Evolutionary conservation across 2,797 vertebrate genomes (phyloP).

Genomic region (Semotilus atromaculatus): DNA sequence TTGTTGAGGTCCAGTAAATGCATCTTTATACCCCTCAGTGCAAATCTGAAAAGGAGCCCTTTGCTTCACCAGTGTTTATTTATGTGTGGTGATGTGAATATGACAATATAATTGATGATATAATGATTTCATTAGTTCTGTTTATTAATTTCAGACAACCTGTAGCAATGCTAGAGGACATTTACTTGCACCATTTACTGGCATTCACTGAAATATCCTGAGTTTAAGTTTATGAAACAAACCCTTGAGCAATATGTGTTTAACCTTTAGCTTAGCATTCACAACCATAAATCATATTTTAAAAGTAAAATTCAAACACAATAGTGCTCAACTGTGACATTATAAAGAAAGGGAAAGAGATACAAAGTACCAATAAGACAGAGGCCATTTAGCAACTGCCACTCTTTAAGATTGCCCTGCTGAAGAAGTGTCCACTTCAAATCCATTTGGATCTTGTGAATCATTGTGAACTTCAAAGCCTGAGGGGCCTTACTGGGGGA

Average conservation of each 20-base stretch:
- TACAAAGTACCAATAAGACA: slow-evolving; percentile 8
- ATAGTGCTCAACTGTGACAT: not conserved
- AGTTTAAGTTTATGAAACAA: not conserved
- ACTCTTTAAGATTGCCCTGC: slow-evolving; percentile 30
- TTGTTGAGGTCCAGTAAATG: not conserved
- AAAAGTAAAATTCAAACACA: not conserved
- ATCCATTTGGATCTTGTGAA: slow-evolving; percentile 51
- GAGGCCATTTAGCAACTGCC: slow-evolving; percentile 7
- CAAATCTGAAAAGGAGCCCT: not conserved
- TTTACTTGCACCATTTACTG: slow-evolving; percentile 12
- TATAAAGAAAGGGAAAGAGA: not conserved
- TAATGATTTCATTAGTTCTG: not conserved
- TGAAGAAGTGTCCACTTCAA: slow-evolving; percentile 47
- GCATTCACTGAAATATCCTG: not conserved
- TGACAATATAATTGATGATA: not conserved
- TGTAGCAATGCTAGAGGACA: not conserved
- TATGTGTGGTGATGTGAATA: not conserved
- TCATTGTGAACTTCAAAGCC: slow-evolving; percentile 58
- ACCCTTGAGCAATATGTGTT: not conserved
- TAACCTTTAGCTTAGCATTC: not conserved
- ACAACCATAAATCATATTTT: not conserved
- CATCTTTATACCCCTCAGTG: not conserved
- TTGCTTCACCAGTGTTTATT: not conserved
- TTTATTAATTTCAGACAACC: not conserved
- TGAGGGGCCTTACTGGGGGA: slow-evolving; percentile 41